Conservation (phyloP, 2,797 vertebrate species). For the Chromis chromis region DNA sequence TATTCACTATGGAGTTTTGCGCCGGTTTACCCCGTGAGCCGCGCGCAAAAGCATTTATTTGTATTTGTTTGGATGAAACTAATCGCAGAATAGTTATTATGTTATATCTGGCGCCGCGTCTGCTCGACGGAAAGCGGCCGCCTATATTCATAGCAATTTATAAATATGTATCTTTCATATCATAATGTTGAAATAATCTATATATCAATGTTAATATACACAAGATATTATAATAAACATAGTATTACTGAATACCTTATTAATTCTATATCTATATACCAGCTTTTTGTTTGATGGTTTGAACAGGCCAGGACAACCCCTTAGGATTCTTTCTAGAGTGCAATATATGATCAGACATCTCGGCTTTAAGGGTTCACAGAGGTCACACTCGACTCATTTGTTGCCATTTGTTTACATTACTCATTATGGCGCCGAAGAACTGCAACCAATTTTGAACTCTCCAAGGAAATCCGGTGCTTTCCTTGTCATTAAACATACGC, state of each 20-base stretch:
- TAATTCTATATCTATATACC: slow-evolving; percentile 85
- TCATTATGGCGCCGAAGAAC: slow-evolving; percentile 42
- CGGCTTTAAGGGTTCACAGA: slow-evolving; percentile 59
- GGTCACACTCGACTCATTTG: slow-evolving; percentile 46
- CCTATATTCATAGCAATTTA: slow-evolving; percentile 84
- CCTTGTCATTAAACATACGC: slow-evolving; percentile 42
- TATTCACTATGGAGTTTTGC: slow-evolving; percentile 67
- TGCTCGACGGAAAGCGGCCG: slow-evolving; percentile 55
- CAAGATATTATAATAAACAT: slow-evolving; percentile 82
- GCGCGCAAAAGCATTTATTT: slow-evolving; percentile 70
- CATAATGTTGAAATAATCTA: slow-evolving; percentile 83
- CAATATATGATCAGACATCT: slow-evolving; percentile 62
- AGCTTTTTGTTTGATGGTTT: slow-evolving; percentile 83
- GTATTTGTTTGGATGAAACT: slow-evolving; percentile 76
- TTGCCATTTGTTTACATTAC: slow-evolving; percentile 68
- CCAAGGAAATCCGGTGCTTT: slow-evolving; percentile 49
- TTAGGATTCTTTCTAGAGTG: slow-evolving; percentile 68
- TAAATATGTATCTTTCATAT: slow-evolving; percentile 84
- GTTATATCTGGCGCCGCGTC: slow-evolving; percentile 77
- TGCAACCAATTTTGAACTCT: slow-evolving; percentile 35
- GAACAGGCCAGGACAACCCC: slow-evolving; percentile 79
- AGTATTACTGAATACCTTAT: slow-evolving; percentile 86
- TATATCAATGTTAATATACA: slow-evolving; percentile 81
- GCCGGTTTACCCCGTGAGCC: slow-evolving; percentile 54
- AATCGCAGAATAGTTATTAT: slow-evolving; percentile 81